phyloP scores from a whole-genome alignment of 2,888 invertebrate genomes.

The Hedya salicella region DNA sequence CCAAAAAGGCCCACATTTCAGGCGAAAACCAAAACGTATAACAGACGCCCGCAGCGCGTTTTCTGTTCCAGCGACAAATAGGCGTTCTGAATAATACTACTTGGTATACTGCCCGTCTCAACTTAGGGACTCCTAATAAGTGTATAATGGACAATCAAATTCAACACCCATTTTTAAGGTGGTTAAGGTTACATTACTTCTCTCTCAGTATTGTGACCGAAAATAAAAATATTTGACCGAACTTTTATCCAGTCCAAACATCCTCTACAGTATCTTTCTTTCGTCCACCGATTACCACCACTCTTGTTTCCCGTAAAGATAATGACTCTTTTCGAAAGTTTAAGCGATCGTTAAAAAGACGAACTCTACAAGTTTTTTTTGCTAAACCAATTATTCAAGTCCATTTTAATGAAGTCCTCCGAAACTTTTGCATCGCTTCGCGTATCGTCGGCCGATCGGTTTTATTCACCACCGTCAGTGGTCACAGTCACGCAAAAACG shows the following conservation, averaged over 20 bases:
- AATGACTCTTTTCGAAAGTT: slow-evolving; percentile 1
- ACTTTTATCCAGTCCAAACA: neutral
- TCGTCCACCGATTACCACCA: neutral
- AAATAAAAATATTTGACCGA: neutral
- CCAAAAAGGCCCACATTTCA: too few relatives aligned
- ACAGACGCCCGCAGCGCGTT: too few relatives aligned
- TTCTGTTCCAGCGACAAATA: too few relatives aligned
- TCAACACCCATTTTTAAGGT: too few relatives aligned
- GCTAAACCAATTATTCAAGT: slow-evolving; percentile 16
- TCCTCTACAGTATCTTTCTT: neutral
- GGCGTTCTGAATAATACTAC: too few relatives aligned
- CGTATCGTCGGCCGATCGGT: slow-evolving; percentile 22
- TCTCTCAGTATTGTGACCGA: too few relatives aligned
- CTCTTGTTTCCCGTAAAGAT: neutral
- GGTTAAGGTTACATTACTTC: too few relatives aligned
- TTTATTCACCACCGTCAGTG: slow-evolving; percentile 43
- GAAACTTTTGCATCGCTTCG: slow-evolving; percentile 13
- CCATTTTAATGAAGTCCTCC: slow-evolving; percentile 33
- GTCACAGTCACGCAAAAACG: slow-evolving; percentile 59
- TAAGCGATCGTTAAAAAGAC: slow-evolving; percentile 2
- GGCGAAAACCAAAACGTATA: too few relatives aligned
- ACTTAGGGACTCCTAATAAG: too few relatives aligned
- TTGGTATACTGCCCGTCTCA: too few relatives aligned
- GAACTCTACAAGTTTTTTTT: neutral
- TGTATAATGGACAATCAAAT: too few relatives aligned